phyloP scores from a whole-genome alignment of 35 echinoderm and acorn worm species.

The Eucidaris tribuloides region DNA sequence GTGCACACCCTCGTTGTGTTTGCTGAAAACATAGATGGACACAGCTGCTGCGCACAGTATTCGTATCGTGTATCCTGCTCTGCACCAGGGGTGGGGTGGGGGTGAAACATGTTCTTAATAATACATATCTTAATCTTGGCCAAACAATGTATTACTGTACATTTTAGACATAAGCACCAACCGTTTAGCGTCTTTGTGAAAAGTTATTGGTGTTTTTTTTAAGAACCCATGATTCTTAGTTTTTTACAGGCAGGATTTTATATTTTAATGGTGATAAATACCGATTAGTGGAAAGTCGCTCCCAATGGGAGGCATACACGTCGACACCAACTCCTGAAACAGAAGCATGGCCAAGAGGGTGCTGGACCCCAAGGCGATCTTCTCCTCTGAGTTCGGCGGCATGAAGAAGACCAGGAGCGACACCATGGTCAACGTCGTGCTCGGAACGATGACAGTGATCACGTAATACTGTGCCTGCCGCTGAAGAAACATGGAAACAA shows the following conservation, averaged over 20 bases:
- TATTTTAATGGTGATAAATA: neutral
- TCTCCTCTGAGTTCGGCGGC: constrained; percentile 61
- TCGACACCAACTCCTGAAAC: constrained; percentile 57
- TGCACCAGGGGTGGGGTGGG: neutral
- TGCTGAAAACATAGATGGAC: too few species aligned
- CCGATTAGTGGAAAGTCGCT: constrained; percentile 51
- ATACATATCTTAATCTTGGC: neutral
- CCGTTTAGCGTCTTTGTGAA: neutral
- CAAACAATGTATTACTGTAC: neutral
- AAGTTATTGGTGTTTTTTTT: too few species aligned
- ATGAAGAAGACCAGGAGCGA: constrained; percentile 48
- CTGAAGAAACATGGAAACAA: neutral
- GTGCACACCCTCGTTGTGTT: too few species aligned
- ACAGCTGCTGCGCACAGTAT: too few species aligned
- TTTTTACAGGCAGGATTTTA: neutral
- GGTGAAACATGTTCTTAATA: neutral
- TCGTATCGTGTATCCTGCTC: too few species aligned
- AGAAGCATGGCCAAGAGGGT: constrained; percentile 56
- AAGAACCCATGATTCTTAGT: neutral
- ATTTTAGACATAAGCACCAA: neutral
- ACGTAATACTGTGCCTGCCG: constrained; percentile 37
- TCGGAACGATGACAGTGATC: constrained; percentile 41
- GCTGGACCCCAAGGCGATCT: constrained; percentile 50
- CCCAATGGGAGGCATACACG: constrained; percentile 32
- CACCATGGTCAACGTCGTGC: constrained; percentile 26